Conservation (phyloP, 2,888 invertebrate species). For the Euproctis similis region DNA sequence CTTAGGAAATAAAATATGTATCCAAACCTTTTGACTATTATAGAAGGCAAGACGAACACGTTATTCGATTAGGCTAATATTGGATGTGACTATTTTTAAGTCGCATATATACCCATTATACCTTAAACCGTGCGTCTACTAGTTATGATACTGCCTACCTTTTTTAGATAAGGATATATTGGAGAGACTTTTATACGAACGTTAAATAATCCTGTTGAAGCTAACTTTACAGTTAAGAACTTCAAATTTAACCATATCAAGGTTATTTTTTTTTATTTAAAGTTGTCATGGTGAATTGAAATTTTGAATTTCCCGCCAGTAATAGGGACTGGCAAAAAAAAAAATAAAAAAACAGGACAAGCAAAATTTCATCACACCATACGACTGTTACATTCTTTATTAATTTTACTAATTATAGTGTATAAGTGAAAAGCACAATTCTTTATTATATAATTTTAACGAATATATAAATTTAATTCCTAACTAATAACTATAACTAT, state of each 20-base stretch:
- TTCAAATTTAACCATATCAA: conserved; percentile 67
- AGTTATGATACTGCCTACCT: conserved; percentile 61
- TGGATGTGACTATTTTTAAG: conserved; percentile 50
- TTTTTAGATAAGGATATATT: conserved; percentile 74
- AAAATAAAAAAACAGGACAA: no score
- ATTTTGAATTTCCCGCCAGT: conserved; percentile 27
- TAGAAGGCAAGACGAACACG: conserved; percentile 47
- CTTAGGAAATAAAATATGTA: conserved; percentile 56
- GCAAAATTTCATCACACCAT: conserved; percentile 30
- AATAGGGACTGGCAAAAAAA: conserved; percentile 43
- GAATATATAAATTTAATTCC: conserved; percentile 41
- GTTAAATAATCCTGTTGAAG: conserved; percentile 72
- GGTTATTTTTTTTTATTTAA: conserved; percentile 36
- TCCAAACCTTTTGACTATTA: conserved; percentile 58
- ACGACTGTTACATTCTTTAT: conserved; percentile 36
- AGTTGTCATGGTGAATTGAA: conserved; percentile 27
- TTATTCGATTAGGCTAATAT: conserved; percentile 41
- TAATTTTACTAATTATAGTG: conserved; percentile 71
- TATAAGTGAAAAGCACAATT: conserved; percentile 66
- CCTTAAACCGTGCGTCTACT: conserved; percentile 53
- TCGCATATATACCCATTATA: conserved; percentile 43
- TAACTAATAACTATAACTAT: conserved; percentile 69
- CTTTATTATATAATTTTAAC: conserved; percentile 56
- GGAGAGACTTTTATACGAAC: conserved; percentile 75
- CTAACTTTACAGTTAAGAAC: conserved; percentile 67